phyloP scores from a whole-genome alignment of 2,797 vertebrate genomes.

The Tenualosa ilisha region DNA sequence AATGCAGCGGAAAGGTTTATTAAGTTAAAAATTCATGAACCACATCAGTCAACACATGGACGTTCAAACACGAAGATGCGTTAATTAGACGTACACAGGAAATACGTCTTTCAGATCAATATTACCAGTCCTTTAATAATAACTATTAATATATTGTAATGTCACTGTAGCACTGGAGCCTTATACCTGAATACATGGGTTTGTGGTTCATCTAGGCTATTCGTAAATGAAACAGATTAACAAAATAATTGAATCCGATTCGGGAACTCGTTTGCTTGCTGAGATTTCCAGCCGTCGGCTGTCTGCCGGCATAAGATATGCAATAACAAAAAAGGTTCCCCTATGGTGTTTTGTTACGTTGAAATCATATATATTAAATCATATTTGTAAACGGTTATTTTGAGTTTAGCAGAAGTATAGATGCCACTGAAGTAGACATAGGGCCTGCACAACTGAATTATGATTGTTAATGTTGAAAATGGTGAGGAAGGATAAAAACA shows the following conservation, averaged over 20 bases:
- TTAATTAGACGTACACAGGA: neutral
- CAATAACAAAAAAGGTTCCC: neutral
- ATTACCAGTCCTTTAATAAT: neutral
- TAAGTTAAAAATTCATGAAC: neutral
- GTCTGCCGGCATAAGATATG: neutral
- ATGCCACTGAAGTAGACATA: neutral
- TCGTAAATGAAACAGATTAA: neutral
- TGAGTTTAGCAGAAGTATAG: neutral
- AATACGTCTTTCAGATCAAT: neutral
- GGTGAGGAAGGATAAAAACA: neutral
- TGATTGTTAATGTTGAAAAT: neutral
- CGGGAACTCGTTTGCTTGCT: neutral
- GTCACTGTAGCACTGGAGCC: too few species aligned
- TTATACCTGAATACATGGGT: neutral
- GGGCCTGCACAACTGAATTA: neutral
- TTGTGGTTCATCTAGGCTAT: neutral
- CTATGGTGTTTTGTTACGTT: neutral
- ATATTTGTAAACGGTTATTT: too few species aligned
- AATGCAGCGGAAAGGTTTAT: neutral
- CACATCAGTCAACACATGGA: neutral
- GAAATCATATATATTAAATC: neutral
- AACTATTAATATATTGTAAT: too few species aligned
- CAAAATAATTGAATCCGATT: neutral
- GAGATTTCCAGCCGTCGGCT: neutral
- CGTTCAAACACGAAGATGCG: neutral